Evolutionary conservation across 2,888 invertebrate species (phyloP), one percentile per base, ranked within the genome.

Genomic region (Tetrapedia diversipes): DNA sequence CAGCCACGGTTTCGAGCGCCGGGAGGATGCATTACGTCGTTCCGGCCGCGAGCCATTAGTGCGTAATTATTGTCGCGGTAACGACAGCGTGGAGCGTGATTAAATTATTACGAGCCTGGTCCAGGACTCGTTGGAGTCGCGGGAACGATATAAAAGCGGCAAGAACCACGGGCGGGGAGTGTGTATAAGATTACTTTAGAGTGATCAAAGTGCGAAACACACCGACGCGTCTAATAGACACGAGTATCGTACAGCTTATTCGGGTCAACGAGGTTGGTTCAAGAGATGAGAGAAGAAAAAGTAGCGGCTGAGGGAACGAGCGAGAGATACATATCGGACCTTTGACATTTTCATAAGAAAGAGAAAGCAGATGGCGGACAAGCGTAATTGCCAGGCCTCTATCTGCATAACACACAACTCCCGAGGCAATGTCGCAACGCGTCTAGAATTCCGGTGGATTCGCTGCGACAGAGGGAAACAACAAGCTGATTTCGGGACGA

Each of bases 291-390:
- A 14, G 14, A 14, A 37, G 11, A 39, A 39, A 4, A 19, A 43
- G 16, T n/a, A n/a, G n/a, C n/a, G n/a, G n/a, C n/a, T n/a, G 56
- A n/a, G 24, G 11, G n/a, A 24, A 59, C n/a, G 16, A 56, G 51
- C 24, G 51, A 68, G 61, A 61, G 72, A 81, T 72, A 74, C 63
- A 69, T 68, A 76, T 66, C 86, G 87, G 88, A 89, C 89, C 87
- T 86, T 84, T 90, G 90, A 90, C 90, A 90, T 90, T 90, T 90
- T 80, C 87, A 89, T 86, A 77, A 80, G 86, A 82, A 88, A 88
- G 91, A 91, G 91, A 91, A 91, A 91, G 90, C 89, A 88, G 87
- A 80, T 85, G 88, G 85, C 86, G 86, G 84, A 86, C 82, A 83
- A 83, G 79, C 86, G 86, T 88, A 90, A 90, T 90, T 90, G 89